phyloP scores from a whole-genome alignment of 2,888 invertebrate genomes.

The Acanthosepion pharaonis region DNA sequence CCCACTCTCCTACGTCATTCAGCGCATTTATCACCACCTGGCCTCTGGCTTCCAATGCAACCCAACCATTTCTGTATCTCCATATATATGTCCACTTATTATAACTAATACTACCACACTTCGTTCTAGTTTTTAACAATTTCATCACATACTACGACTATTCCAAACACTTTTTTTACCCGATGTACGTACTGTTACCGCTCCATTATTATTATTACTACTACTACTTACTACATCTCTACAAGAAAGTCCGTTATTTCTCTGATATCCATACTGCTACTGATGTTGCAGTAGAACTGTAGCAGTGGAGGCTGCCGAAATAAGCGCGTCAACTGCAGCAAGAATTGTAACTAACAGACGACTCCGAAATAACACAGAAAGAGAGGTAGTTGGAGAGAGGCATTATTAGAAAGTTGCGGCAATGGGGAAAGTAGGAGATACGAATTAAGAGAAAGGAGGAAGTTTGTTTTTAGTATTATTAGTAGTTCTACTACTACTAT shows the following conservation, averaged over 20 bases:
- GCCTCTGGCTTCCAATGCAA: not conserved
- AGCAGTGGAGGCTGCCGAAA: not conserved
- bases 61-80: not conserved
- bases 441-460: not conserved
- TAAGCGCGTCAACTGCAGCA: not conserved
- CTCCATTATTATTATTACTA: not conserved
- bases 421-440: not conserved
- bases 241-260: not conserved
- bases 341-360: constrained; percentile 18
- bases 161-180: too few relatives aligned
- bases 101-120: not conserved
- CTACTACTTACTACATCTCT: not conserved
- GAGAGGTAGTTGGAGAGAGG: not conserved
- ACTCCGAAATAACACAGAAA: not conserved
- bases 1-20: too few relatives aligned
- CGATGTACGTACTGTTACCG: too few relatives aligned
- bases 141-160: not conserved
- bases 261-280: not conserved
- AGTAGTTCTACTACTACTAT: not conserved
- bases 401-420: not conserved
- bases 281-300: not conserved
- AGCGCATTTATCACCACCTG: too few relatives aligned
- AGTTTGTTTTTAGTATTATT: not conserved
- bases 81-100: not conserved
- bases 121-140: not conserved